These are phyloP conservation scores for Limnephilus lunatus DNA, from an alignment of 2,888 invertebrate genomes.

Conservation along the genomic window DNA sequence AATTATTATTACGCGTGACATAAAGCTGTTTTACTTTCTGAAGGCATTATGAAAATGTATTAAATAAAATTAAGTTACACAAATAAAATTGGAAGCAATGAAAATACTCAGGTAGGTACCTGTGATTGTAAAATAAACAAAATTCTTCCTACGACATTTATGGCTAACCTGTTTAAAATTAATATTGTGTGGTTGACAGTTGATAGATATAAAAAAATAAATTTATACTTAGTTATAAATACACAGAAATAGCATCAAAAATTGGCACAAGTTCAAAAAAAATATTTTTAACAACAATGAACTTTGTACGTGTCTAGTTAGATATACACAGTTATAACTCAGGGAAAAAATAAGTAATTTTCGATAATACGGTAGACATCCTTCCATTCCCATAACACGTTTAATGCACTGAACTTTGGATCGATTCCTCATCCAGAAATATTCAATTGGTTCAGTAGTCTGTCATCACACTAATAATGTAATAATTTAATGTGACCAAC, in stretches of 20 bases:
- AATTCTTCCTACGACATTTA: background rate
- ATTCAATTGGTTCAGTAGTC: background rate
- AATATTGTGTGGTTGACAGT: background rate
- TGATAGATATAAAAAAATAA: no score
- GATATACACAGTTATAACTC: background rate
- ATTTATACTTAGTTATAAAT: no score
- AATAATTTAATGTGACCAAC: background rate
- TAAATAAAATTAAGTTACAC: no score
- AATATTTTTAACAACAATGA: background rate
- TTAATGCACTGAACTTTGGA: background rate
- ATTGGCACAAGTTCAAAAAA: background rate
- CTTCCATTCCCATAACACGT: background rate
- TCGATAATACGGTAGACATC: background rate
- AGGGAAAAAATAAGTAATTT: background rate
- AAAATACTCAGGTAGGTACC: no score
- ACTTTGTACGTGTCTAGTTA: no score
- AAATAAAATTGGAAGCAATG: no score
- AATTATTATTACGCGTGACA: no score
- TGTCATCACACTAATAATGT: background rate
- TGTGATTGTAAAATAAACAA: background rate
- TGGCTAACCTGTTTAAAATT: background rate
- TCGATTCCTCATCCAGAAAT: background rate
- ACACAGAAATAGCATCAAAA: background rate
- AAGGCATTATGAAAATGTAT: no score
- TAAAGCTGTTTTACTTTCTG: no score